A percentile compares a stretch with the other conserved stretches of the same genome.
Evolutionary conservation across 2,113 vertebrate species (phyloP).

Genomic region (Egretta garzetta): DNA sequence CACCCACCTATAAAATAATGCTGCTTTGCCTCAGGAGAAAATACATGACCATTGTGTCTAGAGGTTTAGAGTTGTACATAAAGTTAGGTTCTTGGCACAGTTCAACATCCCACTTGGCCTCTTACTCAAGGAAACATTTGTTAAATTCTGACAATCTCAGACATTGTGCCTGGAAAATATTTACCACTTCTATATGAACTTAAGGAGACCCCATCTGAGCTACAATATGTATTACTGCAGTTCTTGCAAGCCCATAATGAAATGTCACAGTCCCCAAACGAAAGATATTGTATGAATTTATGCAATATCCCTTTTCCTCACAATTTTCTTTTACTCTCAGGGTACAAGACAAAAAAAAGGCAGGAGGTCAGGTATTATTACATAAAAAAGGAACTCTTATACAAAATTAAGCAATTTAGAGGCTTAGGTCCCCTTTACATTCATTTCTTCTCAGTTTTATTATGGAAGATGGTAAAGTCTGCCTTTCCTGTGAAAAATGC

Average conservation of each 20-base stretch:
- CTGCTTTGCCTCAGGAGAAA: background rate
- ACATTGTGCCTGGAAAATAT: background rate
- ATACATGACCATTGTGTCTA: background rate
- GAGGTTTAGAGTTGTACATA: background rate
- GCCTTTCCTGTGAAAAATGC: background rate
- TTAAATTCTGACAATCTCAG: background rate
- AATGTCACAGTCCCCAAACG: background rate
- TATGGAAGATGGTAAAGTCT: background rate
- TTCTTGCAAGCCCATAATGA: background rate
- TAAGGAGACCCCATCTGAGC: background rate
- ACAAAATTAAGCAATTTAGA: background rate
- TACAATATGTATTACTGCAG: background rate
- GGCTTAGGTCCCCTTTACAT: background rate
- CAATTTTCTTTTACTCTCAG: background rate
- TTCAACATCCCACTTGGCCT: constrained; percentile 3
- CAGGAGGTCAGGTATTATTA: background rate
- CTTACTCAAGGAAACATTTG: background rate
- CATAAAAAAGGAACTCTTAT: rapidly evolving
- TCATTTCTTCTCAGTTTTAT: background rate
- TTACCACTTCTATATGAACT: background rate
- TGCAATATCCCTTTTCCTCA: background rate
- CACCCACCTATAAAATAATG: background rate
- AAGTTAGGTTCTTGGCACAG: background rate
- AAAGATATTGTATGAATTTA: background rate
- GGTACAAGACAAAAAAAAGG: background rate